Evolutionary conservation across 2,113 vertebrate species (phyloP).

Genomic region (Vanacampus margaritifer): DNA sequence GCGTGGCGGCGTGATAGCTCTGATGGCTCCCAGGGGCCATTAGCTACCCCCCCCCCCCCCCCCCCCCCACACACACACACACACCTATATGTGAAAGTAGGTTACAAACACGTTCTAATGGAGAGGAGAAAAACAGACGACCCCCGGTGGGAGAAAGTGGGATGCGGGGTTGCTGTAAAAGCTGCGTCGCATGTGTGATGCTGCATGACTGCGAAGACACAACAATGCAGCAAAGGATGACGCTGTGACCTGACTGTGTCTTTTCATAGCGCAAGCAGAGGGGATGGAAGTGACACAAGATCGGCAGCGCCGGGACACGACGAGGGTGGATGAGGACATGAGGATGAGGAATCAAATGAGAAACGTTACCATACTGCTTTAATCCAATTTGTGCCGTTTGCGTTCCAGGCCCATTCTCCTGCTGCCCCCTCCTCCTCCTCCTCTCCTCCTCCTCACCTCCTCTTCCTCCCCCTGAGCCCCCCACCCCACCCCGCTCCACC

Average conservation of each 20-base stretch:
- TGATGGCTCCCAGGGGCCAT: conserved; percentile 9
- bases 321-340: conserved; percentile 42
- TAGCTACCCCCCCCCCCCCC: conserved; percentile 1
- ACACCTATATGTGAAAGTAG: conserved; percentile 26
- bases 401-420: conserved; percentile 73
- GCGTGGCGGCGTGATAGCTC: conserved; percentile 21
- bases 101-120: conserved; percentile 39
- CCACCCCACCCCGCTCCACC: conserved; percentile 40
- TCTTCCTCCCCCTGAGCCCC: conserved; percentile 48
- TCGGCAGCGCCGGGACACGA: conserved; percentile 43
- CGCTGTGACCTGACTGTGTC: conserved; percentile 10
- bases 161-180: conserved; percentile 4
- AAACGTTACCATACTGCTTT: conserved; percentile 79
- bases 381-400: conserved; percentile 71
- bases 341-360: conserved; percentile 60
- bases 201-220: conserved; percentile 12
- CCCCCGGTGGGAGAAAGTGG: conserved; percentile 6
- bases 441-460: conserved; percentile 30
- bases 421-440: conserved; percentile 35
- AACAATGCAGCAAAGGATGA: conserved; percentile 24
- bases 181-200: conserved; percentile 14
- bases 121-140: conserved; percentile 28
- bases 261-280: conserved; percentile 5
- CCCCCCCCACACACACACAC: background rate
- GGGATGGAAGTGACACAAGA: conserved; percentile 45